Evolutionary conservation across 2,888 invertebrate species (phyloP).

Genomic region (Dryobotodes eremita): DNA sequence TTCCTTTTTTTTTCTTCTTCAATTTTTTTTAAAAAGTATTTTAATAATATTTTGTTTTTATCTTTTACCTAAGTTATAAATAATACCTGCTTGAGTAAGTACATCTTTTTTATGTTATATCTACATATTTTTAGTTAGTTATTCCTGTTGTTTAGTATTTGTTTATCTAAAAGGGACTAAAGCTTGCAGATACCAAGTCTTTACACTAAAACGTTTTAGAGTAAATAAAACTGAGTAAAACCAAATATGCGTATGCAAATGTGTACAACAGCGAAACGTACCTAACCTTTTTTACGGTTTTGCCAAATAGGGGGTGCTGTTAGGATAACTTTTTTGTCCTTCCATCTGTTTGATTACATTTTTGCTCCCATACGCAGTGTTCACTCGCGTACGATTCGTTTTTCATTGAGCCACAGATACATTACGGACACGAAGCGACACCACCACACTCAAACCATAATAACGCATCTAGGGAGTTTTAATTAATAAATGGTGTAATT

Average conservation of each 20-base stretch:
- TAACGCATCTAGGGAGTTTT: conserved; percentile 67
- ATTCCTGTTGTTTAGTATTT: no score
- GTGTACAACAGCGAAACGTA: conserved; percentile 47
- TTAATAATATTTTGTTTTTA: no score
- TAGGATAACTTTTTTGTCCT: conserved; percentile 55
- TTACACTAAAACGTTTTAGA: conserved; percentile 37
- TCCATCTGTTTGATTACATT: conserved; percentile 67
- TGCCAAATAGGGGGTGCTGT: conserved; percentile 54
- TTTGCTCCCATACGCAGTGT: conserved; percentile 36
- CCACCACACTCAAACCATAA: conserved; percentile 31
- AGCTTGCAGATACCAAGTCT: background rate
- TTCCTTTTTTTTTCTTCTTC: no score
- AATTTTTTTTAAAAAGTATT: no score
- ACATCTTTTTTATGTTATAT: no score
- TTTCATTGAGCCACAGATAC: conserved; percentile 45
- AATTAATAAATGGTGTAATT: conserved; percentile 81
- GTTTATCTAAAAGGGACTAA: background rate
- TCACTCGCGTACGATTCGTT: conserved; percentile 44
- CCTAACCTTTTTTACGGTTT: conserved; percentile 58
- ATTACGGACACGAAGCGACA: conserved; percentile 26
- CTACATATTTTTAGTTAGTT: no score
- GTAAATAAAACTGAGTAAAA: conserved; percentile 58
- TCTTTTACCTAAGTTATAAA: no score
- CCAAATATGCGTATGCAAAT: conserved; percentile 65
- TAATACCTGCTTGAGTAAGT: no score